These are phyloP conservation scores for Argopecten irradians DNA, from an alignment of 1,140 invertebrate species.

Conservation along the genomic window DNA sequence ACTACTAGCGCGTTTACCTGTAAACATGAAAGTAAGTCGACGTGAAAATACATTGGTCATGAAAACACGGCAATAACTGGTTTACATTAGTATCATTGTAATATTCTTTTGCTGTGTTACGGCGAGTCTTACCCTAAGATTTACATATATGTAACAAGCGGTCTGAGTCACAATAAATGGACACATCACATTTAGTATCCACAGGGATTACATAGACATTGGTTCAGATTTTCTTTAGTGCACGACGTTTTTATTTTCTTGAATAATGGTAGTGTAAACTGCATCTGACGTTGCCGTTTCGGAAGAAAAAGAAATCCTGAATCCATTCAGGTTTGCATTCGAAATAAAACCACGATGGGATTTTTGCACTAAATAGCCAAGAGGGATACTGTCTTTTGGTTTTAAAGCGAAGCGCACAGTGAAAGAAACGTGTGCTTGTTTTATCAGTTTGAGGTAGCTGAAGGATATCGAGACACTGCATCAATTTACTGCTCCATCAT, in stretches of 20 bases:
- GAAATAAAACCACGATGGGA: background rate
- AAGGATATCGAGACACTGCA: background rate
- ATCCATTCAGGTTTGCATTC: background rate
- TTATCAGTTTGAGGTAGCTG: background rate
- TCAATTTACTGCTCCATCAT: conserved; percentile 15
- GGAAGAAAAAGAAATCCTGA: background rate
- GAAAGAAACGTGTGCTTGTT: background rate
- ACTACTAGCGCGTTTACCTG: too few relatives aligned
- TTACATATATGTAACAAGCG: too few relatives aligned
- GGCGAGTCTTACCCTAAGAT: too few relatives aligned
- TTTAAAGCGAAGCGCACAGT: background rate
- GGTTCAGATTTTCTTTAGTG: background rate
- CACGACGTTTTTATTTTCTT: background rate
- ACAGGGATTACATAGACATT: background rate
- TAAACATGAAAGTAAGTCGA: too few relatives aligned
- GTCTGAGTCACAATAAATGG: too few relatives aligned
- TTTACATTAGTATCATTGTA: too few relatives aligned
- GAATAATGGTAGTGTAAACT: background rate
- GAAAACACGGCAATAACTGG: too few relatives aligned
- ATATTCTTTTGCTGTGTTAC: too few relatives aligned
- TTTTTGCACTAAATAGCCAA: background rate
- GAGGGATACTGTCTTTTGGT: background rate
- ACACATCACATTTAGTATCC: background rate
- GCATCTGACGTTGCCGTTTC: background rate
- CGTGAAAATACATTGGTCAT: too few relatives aligned